Percentiles rank a stretch among this genome's conserved stretches.
phyloP scores from a whole-genome alignment of 2,888 invertebrate species.

The Antheraea yamamai region DNA sequence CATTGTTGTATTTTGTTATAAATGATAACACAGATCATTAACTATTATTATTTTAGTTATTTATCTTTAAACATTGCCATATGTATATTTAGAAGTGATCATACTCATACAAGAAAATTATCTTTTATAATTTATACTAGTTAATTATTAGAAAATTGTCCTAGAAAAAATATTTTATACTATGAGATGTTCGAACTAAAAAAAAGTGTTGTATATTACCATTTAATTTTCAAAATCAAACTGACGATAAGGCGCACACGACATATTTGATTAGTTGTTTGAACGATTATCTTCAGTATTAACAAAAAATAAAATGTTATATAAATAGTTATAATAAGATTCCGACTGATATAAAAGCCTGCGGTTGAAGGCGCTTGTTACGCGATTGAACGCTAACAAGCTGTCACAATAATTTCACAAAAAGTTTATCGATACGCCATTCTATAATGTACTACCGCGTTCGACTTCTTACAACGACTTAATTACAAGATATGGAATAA shows the following conservation, averaged over 20 bases:
- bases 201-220: not conserved
- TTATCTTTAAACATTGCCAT: not conserved
- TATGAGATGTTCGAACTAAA: not conserved
- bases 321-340: slow-evolving; percentile 3
- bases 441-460: not conserved
- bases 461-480: no score
- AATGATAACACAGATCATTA: not conserved
- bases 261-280: not conserved
- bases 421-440: slow-evolving; percentile 26
- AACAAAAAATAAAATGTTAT: not conserved
- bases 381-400: slow-evolving; percentile 57
- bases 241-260: not conserved
- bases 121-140: not conserved
- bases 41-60: not conserved
- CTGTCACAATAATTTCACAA: slow-evolving; percentile 39
- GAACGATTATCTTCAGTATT: not conserved
- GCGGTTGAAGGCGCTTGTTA: slow-evolving; percentile 60
- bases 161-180: not conserved
- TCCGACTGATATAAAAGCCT: slow-evolving; percentile 46
- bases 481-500: no score
- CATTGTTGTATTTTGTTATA: slow-evolving; percentile 27
- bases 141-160: not conserved
- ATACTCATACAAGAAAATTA: not conserved
- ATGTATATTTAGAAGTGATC: not conserved
- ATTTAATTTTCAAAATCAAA: not conserved